These are phyloP conservation scores for Standfussiana lucernea DNA, from an alignment of 2,888 invertebrate genomes.

Conservation along the genomic window DNA sequence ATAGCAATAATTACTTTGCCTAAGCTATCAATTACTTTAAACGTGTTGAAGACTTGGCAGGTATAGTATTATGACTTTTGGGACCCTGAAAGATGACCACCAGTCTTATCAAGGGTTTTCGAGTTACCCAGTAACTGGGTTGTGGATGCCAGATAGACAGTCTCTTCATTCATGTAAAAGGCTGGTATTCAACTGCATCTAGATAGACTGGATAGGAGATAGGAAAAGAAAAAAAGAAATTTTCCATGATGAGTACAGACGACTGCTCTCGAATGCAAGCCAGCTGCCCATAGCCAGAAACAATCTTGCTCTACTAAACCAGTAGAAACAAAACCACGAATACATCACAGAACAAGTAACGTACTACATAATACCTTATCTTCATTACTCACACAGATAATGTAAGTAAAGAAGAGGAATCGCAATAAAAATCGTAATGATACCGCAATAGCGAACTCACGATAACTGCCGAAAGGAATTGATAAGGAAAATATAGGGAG, in stretches of 20 bases:
- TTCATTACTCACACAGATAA: conserved; percentile 67
- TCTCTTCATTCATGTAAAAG: neutral
- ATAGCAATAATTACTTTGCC: neutral
- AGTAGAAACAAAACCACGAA: neutral
- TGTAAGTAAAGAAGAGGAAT: conserved; percentile 61
- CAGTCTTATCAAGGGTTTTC: neutral
- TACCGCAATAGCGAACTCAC: conserved; percentile 71
- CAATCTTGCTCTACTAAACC: neutral
- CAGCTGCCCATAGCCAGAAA: neutral
- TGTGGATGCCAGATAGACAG: neutral
- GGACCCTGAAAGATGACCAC: neutral
- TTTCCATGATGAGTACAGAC: neutral
- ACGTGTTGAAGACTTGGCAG: neutral
- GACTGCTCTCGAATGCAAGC: neutral
- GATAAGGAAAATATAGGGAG: conserved; percentile 72
- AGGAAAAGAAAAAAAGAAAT: no score
- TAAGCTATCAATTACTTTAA: neutral
- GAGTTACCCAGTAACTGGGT: neutral
- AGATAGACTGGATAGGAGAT: neutral
- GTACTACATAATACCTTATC: conserved; percentile 41
- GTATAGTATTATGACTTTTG: no score
- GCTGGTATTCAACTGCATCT: neutral
- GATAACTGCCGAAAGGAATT: conserved; percentile 70
- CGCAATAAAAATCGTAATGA: conserved; percentile 71
- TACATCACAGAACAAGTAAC: conserved; percentile 11